A percentile compares a stretch with the other conserved stretches of the same genome.
Conservation (phyloP, 2,113 vertebrate genomes). For the Gymnocephalus cernua region DNA sequence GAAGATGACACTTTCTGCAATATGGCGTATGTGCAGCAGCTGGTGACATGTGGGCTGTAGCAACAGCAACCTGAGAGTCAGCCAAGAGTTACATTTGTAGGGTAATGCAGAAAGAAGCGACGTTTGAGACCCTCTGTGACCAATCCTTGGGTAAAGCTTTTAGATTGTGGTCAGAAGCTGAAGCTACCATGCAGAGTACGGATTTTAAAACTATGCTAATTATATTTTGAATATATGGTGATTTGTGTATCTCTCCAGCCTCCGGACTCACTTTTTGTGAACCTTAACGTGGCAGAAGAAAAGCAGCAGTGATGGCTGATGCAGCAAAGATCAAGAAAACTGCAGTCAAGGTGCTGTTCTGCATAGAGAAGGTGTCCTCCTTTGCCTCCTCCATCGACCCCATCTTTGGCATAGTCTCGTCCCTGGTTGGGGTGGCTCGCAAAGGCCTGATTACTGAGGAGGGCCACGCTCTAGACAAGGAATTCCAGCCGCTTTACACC, state of each 20-base stretch:
- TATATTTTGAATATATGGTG: background rate
- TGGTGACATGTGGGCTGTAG: slow-evolving; percentile 31
- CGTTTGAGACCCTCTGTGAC: background rate
- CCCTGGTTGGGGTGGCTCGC: slow-evolving; percentile 82
- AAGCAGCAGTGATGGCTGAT: slow-evolving; percentile 77
- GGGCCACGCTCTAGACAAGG: slow-evolving; percentile 74
- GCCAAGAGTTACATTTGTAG: background rate
- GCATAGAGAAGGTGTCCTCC: slow-evolving; percentile 84
- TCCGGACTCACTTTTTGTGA: slow-evolving; percentile 30
- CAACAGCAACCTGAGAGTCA: slow-evolving; percentile 7
- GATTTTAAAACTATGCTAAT: background rate
- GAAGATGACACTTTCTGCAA: slow-evolving; percentile 44
- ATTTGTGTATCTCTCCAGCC: slow-evolving; percentile 16
- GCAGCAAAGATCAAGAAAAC: slow-evolving; percentile 72
- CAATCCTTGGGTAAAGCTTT: background rate
- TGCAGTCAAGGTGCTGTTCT: slow-evolving; percentile 76
- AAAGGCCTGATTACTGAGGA: slow-evolving; percentile 77
- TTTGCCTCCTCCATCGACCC: slow-evolving; percentile 86
- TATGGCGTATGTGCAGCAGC: slow-evolving; percentile 29
- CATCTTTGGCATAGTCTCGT: slow-evolving; percentile 84
- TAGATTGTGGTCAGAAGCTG: background rate
- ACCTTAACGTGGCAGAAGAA: slow-evolving; percentile 17
- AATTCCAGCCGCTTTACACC: slow-evolving; percentile 77
- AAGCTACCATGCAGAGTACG: background rate
- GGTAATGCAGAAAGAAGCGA: background rate